Percentiles rank a stretch among this genome's conserved stretches.
Conservation (phyloP, 2,888 invertebrate genomes). For the Leptothorax acervorum region DNA sequence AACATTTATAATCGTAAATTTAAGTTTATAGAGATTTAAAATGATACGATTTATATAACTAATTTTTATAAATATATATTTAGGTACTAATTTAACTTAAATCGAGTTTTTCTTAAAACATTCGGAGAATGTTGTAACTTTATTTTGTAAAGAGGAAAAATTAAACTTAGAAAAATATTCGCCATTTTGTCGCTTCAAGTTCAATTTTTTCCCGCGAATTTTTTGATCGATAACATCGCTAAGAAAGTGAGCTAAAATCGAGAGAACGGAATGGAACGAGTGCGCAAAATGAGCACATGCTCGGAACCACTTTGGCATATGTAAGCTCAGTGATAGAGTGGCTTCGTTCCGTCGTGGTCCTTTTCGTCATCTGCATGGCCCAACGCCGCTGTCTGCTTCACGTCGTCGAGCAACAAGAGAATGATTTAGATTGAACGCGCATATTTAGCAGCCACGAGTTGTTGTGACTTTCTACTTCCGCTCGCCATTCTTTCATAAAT, state of each 20-base stretch:
- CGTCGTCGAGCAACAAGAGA: constrained; percentile 65
- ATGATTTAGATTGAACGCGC: constrained; percentile 75
- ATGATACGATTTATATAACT: background rate
- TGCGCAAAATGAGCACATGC: constrained; percentile 19
- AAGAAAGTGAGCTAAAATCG: background rate
- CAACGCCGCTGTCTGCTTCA: constrained; percentile 45
- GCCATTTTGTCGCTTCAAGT: background rate
- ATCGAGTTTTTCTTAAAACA: background rate
- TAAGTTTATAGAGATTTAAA: background rate
- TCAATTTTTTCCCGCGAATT: background rate
- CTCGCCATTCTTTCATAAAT: constrained; percentile 36
- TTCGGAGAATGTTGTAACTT: background rate
- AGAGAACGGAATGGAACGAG: background rate
- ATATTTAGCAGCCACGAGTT: constrained; percentile 64
- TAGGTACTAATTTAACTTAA: background rate
- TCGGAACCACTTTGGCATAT: constrained; percentile 37
- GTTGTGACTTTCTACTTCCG: constrained; percentile 73
- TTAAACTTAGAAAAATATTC: background rate
- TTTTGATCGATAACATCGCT: background rate
- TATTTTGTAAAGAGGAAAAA: background rate
- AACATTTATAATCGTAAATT: background rate
- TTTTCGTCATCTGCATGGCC: constrained; percentile 40
- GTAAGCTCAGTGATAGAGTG: constrained; percentile 41
- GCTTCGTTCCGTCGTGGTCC: constrained; percentile 20
- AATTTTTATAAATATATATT: background rate